These are phyloP conservation scores for Alectura lathami DNA, from an alignment of 2,113 vertebrate genomes.

Conservation along the genomic window DNA sequence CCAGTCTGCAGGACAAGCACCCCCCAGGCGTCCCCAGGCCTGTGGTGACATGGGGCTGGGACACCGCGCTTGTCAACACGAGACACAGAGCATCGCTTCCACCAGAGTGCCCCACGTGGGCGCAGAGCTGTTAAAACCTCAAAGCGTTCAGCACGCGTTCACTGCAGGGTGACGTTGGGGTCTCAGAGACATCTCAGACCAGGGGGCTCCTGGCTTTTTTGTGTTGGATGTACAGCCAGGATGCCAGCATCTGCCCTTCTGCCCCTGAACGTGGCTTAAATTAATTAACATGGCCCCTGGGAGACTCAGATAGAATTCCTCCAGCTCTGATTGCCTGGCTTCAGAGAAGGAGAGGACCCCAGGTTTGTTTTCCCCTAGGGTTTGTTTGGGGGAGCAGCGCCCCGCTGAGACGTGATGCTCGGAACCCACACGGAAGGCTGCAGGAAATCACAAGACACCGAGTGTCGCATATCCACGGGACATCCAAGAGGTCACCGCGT, in stretches of 20 bases:
- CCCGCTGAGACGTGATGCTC: background rate
- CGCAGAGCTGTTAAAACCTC: rapidly evolving
- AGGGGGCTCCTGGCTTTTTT: background rate
- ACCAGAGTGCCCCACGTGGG: rapidly evolving
- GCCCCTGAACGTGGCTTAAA: background rate
- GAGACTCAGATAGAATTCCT: background rate
- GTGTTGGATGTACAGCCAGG: background rate
- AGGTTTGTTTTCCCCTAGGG: background rate
- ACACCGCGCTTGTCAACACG: rapidly evolving
- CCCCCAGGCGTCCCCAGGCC: background rate
- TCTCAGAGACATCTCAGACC: background rate
- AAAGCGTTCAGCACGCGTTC: background rate
- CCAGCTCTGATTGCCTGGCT: background rate
- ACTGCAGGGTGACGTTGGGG: background rate
- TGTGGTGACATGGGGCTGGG: background rate
- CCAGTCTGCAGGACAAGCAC: background rate
- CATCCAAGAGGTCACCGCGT: background rate
- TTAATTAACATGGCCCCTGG: background rate
- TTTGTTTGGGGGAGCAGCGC: background rate
- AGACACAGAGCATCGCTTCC: background rate
- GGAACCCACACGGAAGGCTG: background rate
- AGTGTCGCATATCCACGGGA: background rate
- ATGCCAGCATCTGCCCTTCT: background rate
- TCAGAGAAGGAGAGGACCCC: background rate
- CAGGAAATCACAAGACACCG: background rate